Evolutionary conservation across 2,113 vertebrate species (phyloP).

Genomic region (Parotia lawesii): DNA sequence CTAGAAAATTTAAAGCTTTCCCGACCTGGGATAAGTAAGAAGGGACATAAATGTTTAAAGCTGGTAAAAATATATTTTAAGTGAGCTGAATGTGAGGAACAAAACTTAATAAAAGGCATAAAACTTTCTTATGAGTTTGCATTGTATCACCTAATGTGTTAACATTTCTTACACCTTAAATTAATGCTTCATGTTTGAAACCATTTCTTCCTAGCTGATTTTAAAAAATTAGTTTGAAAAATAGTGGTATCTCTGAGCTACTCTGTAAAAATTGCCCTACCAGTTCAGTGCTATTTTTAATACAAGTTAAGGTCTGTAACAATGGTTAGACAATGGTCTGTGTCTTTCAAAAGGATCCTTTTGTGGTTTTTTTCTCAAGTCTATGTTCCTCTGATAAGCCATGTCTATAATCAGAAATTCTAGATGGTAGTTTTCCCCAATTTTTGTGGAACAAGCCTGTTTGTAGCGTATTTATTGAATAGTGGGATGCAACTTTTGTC

Average conservation of each 20-base stretch:
- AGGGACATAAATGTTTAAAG: background rate
- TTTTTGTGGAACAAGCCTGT: background rate
- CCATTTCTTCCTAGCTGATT: background rate
- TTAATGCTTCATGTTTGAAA: background rate
- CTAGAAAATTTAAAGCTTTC: background rate
- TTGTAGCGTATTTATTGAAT: background rate
- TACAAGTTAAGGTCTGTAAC: background rate
- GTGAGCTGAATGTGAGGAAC: background rate
- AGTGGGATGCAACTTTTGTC: background rate
- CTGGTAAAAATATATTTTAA: background rate
- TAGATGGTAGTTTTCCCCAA: background rate
- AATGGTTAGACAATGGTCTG: accelerated
- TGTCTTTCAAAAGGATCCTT: background rate
- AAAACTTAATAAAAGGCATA: background rate
- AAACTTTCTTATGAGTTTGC: background rate
- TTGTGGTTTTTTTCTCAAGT: background rate
- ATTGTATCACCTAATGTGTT: background rate
- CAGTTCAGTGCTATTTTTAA: background rate
- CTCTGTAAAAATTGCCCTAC: background rate
- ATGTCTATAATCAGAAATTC: background rate
- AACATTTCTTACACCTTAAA: background rate
- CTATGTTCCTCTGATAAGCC: background rate
- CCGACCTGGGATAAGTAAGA: background rate
- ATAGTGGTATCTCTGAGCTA: background rate
- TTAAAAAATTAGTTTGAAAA: background rate